A percentile compares a stretch with the other conserved stretches of the same genome.
Conservation (phyloP, 2,888 invertebrate species). For the Stegana nigrithorax region DNA sequence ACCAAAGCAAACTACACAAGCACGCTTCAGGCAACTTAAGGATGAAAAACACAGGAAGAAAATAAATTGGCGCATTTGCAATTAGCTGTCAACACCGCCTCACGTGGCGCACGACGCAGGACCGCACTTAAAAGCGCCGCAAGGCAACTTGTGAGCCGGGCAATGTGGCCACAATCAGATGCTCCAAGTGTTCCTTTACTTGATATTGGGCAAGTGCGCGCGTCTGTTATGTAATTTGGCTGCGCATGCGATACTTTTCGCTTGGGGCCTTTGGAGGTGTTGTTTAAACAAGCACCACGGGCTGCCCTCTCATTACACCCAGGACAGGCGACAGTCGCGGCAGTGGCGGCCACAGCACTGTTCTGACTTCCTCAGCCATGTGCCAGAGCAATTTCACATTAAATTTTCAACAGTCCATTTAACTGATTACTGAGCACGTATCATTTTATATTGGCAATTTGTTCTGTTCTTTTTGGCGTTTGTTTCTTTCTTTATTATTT, state of each 20-base stretch:
- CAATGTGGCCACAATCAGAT: no score
- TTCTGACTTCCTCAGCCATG: no score
- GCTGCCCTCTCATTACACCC: constrained; percentile 42
- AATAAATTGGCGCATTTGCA: constrained; percentile 10
- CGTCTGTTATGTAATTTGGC: constrained; percentile 6
- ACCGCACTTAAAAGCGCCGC: no score
- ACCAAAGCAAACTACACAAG: background rate
- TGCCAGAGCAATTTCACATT: no score
- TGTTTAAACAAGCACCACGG: constrained; percentile 51
- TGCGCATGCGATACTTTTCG: constrained; percentile 18
- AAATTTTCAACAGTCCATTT: constrained; percentile 62
- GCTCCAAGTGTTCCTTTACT: no score
- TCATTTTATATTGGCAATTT: no score
- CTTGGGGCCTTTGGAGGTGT: constrained; percentile 28
- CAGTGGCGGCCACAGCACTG: no score
- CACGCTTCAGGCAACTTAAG: background rate
- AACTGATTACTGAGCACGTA: constrained; percentile 51
- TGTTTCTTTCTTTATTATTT: no score
- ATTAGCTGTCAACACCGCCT: constrained; percentile 2
- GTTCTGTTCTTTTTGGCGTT: no score
- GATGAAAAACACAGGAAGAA: background rate
- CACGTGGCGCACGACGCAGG: background rate
- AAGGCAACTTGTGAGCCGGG: no score
- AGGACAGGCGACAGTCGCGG: constrained; percentile 42
- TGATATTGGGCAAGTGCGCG: no score